phyloP scores from a whole-genome alignment of 2,888 invertebrate genomes.

The Apotomis capreana region DNA sequence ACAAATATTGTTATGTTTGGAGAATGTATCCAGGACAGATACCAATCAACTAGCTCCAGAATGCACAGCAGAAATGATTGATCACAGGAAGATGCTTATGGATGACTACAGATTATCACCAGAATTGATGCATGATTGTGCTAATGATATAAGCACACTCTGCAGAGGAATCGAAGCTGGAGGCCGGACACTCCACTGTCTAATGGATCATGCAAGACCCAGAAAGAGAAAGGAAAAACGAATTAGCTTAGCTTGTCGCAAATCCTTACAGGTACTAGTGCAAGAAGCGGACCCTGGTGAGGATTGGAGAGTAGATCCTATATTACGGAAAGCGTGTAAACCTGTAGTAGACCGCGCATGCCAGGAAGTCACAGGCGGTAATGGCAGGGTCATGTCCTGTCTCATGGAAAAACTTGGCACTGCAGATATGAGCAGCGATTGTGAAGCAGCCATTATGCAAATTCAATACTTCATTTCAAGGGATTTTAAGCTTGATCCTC shows the following conservation, averaged over 20 bases:
- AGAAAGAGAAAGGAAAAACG: constrained; percentile 85
- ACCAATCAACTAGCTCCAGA: constrained; percentile 88
- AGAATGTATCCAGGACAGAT: constrained; percentile 88
- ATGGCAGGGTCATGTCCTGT: constrained; percentile 94
- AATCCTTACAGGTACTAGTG: constrained; percentile 90
- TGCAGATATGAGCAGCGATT: constrained; percentile 92
- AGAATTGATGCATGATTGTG: constrained; percentile 94
- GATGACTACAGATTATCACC: constrained; percentile 97
- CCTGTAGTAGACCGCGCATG: constrained; percentile 92
- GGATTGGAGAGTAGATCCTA: constrained; percentile 97
- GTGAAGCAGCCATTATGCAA: constrained; percentile 95
- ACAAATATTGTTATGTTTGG: constrained; percentile 96
- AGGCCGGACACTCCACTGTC: constrained; percentile 96
- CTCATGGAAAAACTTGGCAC: constrained; percentile 96
- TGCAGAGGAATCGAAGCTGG: constrained; percentile 91
- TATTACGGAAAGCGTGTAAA: constrained; percentile 92
- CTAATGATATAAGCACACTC: constrained; percentile 90
- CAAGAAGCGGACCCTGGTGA: constrained; percentile 96
- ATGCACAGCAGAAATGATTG: constrained; percentile 94
- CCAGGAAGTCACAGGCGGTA: constrained; percentile 87
- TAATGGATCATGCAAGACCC: constrained; percentile 93
- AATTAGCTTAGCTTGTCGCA: constrained; percentile 88
- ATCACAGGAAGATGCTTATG: constrained; percentile 95
- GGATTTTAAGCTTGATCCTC: constrained; percentile 96
- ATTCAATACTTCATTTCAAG: constrained; percentile 98